Conservation (phyloP, 23 tunicate species). For the Halocynthia aurantium region DNA sequence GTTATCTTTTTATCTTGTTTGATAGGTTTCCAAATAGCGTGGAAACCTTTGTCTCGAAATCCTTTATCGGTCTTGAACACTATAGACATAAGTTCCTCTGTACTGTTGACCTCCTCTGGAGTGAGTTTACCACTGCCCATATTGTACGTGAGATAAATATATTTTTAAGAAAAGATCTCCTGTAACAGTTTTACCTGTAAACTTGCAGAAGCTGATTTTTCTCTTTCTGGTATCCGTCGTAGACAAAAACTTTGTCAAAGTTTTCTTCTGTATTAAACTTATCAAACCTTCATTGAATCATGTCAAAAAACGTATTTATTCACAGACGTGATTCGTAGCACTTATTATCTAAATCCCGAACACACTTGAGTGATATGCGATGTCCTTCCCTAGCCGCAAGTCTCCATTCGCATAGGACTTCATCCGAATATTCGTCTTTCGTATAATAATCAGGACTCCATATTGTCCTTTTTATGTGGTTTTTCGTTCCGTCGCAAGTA, state of each 20-base stretch:
- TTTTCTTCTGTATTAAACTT: slow-evolving; percentile 41
- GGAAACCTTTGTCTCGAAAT: slow-evolving; percentile 37
- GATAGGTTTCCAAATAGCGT: slow-evolving; percentile 44
- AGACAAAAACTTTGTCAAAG: slow-evolving; percentile 59
- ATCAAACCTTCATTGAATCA: slow-evolving; percentile 40
- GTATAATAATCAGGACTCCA: slow-evolving; percentile 65
- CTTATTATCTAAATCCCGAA: not conserved
- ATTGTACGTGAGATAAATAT: not conserved
- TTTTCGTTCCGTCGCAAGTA: slow-evolving; percentile 50
- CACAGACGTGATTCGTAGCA: not conserved
- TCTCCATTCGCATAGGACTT: slow-evolving; percentile 45
- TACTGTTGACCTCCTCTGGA: slow-evolving; percentile 40
- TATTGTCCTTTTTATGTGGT: slow-evolving; percentile 32
- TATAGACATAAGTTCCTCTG: slow-evolving; percentile 57
- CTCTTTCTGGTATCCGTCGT: slow-evolving; percentile 57
- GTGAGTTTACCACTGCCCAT: slow-evolving; percentile 12
- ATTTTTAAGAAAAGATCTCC: not conserved
- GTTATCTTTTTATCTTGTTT: slow-evolving; percentile 4
- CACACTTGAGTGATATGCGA: slow-evolving; percentile 1
- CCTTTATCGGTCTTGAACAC: slow-evolving; percentile 53
- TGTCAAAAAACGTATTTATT: not conserved
- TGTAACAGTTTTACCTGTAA: slow-evolving; percentile 27
- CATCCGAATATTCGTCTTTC: slow-evolving; percentile 23
- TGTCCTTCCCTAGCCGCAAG: slow-evolving; percentile 60
- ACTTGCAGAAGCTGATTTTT: slow-evolving; percentile 25